These are phyloP conservation scores for Phenganax stokvisi DNA, from an alignment of 92 coral and sea anemone species.

Conservation along the genomic window DNA sequence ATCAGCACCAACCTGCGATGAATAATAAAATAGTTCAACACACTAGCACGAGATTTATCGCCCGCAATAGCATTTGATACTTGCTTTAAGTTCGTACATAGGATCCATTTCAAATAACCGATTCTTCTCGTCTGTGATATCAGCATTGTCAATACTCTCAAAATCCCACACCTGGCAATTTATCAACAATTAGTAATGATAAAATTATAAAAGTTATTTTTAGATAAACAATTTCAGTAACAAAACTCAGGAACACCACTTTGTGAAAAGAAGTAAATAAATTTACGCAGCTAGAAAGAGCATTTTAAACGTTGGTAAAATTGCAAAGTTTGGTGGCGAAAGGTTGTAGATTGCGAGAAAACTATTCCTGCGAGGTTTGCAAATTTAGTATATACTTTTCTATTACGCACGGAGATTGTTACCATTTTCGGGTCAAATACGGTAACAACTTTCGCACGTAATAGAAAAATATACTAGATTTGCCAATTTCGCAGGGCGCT, in stretches of 20 bases:
- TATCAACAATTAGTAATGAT: neutral
- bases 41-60: neutral
- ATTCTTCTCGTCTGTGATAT: conserved; percentile 76
- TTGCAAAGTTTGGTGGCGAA: too few relatives aligned
- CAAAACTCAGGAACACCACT: neutral
- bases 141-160: conserved; percentile 98
- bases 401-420: too few relatives aligned
- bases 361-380: too few relatives aligned
- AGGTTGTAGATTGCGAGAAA: too few relatives aligned
- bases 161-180: conserved; percentile 78
- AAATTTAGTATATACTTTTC: too few relatives aligned
- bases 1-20: conserved; percentile 80
- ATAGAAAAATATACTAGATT: too few relatives aligned
- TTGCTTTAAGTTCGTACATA: conserved; percentile 96
- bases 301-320: too few relatives aligned
- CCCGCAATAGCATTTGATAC: neutral
- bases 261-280: conserved; percentile 60
- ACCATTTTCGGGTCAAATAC: too few relatives aligned
- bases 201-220: too few relatives aligned
- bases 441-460: too few relatives aligned
- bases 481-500: too few relatives aligned
- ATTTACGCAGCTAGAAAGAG: conserved; percentile 38
- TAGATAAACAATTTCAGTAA: neutral
- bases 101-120: conserved; percentile 93
- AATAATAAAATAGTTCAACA: neutral